phyloP scores from a whole-genome alignment of 30 jellyfish, hydroid and myxozoan genomes.

The Aurelia coerulea region DNA sequence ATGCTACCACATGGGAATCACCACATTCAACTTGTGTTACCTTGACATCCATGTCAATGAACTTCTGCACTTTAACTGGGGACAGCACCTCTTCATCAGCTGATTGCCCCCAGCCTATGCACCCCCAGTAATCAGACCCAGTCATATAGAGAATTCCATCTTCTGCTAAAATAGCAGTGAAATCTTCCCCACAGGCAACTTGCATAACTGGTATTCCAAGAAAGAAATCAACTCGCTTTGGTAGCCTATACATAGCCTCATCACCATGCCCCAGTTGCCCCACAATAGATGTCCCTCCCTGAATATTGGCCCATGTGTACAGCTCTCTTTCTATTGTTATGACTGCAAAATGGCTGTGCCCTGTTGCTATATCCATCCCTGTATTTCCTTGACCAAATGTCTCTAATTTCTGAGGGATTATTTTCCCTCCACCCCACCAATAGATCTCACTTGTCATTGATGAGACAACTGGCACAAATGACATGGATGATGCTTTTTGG shows the following conservation, averaged over 20 bases:
- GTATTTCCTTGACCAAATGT: conserved; percentile 74
- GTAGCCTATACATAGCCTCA: conserved; percentile 94
- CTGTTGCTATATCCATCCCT: conserved; percentile 92
- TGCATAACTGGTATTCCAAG: conserved; percentile 87
- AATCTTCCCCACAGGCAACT: conserved; percentile 99
- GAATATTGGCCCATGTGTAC: conserved; percentile 98
- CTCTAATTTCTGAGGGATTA: conserved; percentile 84
- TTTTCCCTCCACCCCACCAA: conserved; percentile 99
- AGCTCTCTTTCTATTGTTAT: conserved; percentile 93
- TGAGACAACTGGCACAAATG: conserved; percentile 85
- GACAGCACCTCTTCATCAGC: conserved; percentile 74
- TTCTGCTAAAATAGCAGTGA: conserved; percentile 88
- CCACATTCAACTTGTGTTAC: conserved; percentile 83
- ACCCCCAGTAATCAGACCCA: conserved; percentile 97
- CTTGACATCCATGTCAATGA: conserved; percentile 34
- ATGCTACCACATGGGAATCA: conserved; percentile 88
- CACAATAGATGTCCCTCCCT: conserved; percentile 94
- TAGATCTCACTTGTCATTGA: conserved; percentile 91
- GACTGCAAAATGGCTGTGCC: conserved; percentile 91
- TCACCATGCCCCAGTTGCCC: conserved; percentile 98
- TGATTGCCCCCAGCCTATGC: conserved; percentile 88
- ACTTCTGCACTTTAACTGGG: conserved; percentile 74
- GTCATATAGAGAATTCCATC: conserved; percentile 79
- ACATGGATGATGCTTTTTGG: conserved; percentile 38
- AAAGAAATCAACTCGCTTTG: conserved; percentile 87